Evolutionary conservation across 1,140 invertebrate species (phyloP).

Genomic region (Drosophila teissieri): DNA sequence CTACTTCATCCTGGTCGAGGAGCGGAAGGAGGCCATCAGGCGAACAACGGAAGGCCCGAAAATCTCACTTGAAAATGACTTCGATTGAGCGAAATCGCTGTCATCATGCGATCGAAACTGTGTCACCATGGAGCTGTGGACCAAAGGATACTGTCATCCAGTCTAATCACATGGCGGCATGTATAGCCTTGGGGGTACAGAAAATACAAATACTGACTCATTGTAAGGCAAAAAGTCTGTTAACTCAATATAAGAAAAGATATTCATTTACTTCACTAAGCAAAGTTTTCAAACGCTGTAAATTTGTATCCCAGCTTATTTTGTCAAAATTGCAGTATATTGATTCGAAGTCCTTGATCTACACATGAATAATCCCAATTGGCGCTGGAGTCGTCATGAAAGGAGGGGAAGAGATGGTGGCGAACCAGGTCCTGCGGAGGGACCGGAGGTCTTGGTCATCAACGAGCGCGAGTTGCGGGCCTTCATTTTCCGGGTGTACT

Average conservation of each 20-base stretch:
- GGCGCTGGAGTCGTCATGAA: not conserved
- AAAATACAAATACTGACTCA: not conserved
- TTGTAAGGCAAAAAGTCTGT: not conserved
- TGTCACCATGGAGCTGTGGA: no score
- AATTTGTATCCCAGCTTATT: not conserved
- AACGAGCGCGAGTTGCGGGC: not conserved
- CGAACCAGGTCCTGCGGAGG: not conserved
- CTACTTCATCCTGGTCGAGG: slow-evolving; percentile 21
- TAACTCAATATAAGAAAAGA: no score
- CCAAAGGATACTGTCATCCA: not conserved
- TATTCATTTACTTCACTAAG: not conserved
- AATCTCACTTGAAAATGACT: not conserved
- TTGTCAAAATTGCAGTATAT: slow-evolving; percentile 5
- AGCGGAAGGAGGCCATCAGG: no score
- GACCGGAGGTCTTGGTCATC: not conserved
- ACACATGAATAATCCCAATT: slow-evolving; percentile 10
- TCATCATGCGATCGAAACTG: not conserved
- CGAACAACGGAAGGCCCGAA: not conserved
- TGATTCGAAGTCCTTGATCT: not conserved
- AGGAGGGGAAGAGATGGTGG: not conserved
- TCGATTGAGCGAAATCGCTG: not conserved
- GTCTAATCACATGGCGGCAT: not conserved
- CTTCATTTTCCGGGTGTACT: slow-evolving; percentile 19
- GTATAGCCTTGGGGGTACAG: not conserved
- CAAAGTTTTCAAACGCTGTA: not conserved